Percentiles rank a stretch among this genome's conserved stretches.
phyloP scores from a whole-genome alignment of 53 echinoderm and acorn worm genomes.

The Holothuria leucospilota region DNA sequence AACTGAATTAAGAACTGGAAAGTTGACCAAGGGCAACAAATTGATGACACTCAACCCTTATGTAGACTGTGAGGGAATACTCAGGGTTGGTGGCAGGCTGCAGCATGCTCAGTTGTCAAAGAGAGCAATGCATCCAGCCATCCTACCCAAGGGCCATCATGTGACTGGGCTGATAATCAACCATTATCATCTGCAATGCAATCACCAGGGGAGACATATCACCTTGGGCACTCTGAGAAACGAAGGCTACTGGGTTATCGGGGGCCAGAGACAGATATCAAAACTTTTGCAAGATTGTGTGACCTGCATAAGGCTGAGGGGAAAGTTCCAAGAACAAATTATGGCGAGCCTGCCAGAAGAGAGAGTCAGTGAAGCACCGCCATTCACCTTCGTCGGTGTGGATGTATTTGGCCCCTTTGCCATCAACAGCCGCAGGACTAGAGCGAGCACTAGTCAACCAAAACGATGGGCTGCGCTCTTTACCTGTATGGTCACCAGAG shows the following conservation, averaged over 20 bases:
- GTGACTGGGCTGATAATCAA: slow-evolving; percentile 39
- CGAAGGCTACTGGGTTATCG: slow-evolving; percentile 62
- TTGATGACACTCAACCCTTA: slow-evolving; percentile 55
- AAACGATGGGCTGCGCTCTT: slow-evolving; percentile 64
- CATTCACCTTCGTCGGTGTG: slow-evolving; percentile 57
- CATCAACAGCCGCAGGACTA: slow-evolving; percentile 41
- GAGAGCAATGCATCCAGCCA: slow-evolving; percentile 52
- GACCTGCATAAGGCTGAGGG: slow-evolving; percentile 12
- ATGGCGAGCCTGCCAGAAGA: slow-evolving; percentile 55
- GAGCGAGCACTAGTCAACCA: slow-evolving; percentile 31
- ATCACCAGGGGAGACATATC: slow-evolving; percentile 62
- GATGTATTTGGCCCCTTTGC: slow-evolving; percentile 52
- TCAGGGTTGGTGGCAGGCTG: slow-evolving; percentile 61
- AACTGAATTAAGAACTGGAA: slow-evolving; percentile 55
- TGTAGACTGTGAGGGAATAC: slow-evolving; percentile 46
- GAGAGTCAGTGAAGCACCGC: slow-evolving; percentile 53
- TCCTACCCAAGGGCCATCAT: slow-evolving; percentile 61
- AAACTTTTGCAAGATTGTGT: slow-evolving; percentile 35
- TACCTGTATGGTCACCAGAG: slow-evolving; percentile 54
- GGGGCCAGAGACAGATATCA: slow-evolving; percentile 51
- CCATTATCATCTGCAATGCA: slow-evolving; percentile 47
- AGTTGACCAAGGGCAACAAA: slow-evolving; percentile 50
- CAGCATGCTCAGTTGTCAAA: slow-evolving; percentile 40
- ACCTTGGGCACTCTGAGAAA: slow-evolving; percentile 41
- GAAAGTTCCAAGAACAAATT: slow-evolving; percentile 34